These are phyloP conservation scores for Gymnothorax javanicus DNA, from an alignment of 2,797 vertebrate species.

Conservation along the genomic window DNA sequence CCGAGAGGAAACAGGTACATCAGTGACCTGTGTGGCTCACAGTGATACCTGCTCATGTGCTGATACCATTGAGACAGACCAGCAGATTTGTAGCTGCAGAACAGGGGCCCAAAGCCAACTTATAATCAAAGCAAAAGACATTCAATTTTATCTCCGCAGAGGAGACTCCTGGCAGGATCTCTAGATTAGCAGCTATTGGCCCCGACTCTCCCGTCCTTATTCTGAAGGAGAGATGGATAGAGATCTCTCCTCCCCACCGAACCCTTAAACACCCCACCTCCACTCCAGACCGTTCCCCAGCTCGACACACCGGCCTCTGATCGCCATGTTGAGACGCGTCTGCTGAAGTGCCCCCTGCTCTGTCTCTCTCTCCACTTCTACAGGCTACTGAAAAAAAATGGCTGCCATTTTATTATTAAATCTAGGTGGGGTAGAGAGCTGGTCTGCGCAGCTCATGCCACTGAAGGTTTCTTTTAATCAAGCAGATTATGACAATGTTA, in stretches of 20 bases:
- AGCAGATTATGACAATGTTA: neutral
- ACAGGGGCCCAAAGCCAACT: slow-evolving; percentile 43
- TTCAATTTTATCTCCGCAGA: slow-evolving; percentile 50
- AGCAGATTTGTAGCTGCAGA: slow-evolving; percentile 23
- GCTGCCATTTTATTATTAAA: neutral
- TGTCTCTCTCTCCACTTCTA: neutral
- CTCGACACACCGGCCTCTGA: neutral
- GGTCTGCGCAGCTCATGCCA: neutral
- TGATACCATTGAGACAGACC: slow-evolving; percentile 25
- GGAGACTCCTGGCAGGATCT: slow-evolving; percentile 42
- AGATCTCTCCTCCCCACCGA: neutral
- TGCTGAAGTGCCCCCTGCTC: neutral
- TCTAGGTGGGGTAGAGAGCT: neutral
- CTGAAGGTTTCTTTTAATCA: neutral
- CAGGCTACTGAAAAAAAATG: neutral
- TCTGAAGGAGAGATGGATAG: neutral
- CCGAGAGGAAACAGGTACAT: neutral
- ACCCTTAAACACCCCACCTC: too few species aligned
- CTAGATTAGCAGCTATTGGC: neutral
- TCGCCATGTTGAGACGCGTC: neutral
- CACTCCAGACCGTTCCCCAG: neutral
- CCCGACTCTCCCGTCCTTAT: neutral
- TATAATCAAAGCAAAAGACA: slow-evolving; percentile 61
- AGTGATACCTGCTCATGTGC: slow-evolving; percentile 18
- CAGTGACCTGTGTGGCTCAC: slow-evolving; percentile 16